These are phyloP conservation scores for Buathra laborator DNA, from an alignment of 2,888 invertebrate species.

Conservation along the genomic window DNA sequence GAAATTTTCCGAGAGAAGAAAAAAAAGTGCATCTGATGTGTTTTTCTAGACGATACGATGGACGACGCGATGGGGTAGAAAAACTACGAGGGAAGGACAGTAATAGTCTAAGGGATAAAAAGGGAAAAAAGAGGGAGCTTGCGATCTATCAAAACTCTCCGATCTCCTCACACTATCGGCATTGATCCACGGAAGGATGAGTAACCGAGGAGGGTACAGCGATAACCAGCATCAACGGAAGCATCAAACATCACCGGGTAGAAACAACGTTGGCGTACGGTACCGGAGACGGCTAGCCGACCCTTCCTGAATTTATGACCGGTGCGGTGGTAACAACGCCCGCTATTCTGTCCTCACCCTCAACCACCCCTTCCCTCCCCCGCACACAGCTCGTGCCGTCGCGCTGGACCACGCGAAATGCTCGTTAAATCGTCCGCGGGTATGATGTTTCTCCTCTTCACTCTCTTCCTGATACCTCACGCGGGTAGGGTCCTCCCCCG, in stretches of 20 bases:
- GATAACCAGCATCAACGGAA: slow-evolving; percentile 51
- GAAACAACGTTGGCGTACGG: slow-evolving; percentile 43
- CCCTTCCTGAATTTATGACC: slow-evolving; percentile 68
- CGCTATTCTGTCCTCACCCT: slow-evolving; percentile 35
- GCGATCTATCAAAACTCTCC: slow-evolving; percentile 58
- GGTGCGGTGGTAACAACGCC: slow-evolving; percentile 64
- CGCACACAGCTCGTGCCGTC: not conserved
- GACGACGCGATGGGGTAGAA: not conserved
- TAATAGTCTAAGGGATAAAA: not conserved
- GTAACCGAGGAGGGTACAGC: slow-evolving; percentile 29
- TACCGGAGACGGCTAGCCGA: slow-evolving; percentile 64
- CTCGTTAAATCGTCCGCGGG: slow-evolving; percentile 70
- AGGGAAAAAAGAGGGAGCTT: slow-evolving; percentile 23
- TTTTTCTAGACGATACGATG: not conserved
- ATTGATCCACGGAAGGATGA: slow-evolving; percentile 42
- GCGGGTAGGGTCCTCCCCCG: not conserved
- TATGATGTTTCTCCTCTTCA: slow-evolving; percentile 62
- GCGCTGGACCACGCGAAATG: slow-evolving; percentile 67
- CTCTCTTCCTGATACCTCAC: slow-evolving; percentile 35
- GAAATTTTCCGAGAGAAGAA: not conserved
- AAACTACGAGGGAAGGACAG: not conserved
- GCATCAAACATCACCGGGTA: slow-evolving; percentile 47
- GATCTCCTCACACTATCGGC: slow-evolving; percentile 47
- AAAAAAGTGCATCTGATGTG: not conserved
- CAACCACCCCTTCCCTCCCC: not conserved